These are phyloP conservation scores for Seira ritae DNA, from an alignment of 2,888 invertebrate species.

Conservation along the genomic window DNA sequence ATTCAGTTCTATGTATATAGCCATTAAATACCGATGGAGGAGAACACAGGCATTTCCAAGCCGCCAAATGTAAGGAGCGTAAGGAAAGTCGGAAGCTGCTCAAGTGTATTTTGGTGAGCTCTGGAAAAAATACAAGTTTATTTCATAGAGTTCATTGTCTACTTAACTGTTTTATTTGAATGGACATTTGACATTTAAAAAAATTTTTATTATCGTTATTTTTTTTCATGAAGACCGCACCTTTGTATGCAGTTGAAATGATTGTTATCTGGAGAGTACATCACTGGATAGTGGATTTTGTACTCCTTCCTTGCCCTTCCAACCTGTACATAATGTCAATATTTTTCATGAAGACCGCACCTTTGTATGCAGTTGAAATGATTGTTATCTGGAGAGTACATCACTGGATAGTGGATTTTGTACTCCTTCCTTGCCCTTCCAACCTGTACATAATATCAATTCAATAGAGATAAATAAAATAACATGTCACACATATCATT, in stretches of 20 bases:
- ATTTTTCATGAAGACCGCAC: too few species aligned
- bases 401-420: slow-evolving; percentile 76
- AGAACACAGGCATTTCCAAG: slow-evolving; percentile 76
- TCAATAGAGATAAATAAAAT: background rate
- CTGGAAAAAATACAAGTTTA: slow-evolving; percentile 27
- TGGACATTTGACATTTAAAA: background rate
- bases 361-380: slow-evolving; percentile 77
- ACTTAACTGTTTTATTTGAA: background rate
- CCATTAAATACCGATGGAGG: too few species aligned
- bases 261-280: slow-evolving; percentile 76
- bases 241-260: slow-evolving; percentile 77
- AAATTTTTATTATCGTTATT: background rate
- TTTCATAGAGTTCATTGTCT: background rate
- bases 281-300: slow-evolving; percentile 76
- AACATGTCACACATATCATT: background rate
- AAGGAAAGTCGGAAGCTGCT: slow-evolving; percentile 75
- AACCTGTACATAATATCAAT: slow-evolving; percentile 73
- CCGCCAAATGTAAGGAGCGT: slow-evolving; percentile 76
- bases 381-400: slow-evolving; percentile 76
- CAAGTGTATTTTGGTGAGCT: slow-evolving; percentile 74
- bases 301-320: slow-evolving; percentile 74
- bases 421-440: slow-evolving; percentile 75
- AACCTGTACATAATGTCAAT: too few species aligned
- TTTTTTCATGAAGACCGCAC: too few species aligned
- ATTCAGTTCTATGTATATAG: too few species aligned